Base-by-base conservation (phyloP, 2,888 invertebrate species). In the Lasioglossum villosulum region DNA sequence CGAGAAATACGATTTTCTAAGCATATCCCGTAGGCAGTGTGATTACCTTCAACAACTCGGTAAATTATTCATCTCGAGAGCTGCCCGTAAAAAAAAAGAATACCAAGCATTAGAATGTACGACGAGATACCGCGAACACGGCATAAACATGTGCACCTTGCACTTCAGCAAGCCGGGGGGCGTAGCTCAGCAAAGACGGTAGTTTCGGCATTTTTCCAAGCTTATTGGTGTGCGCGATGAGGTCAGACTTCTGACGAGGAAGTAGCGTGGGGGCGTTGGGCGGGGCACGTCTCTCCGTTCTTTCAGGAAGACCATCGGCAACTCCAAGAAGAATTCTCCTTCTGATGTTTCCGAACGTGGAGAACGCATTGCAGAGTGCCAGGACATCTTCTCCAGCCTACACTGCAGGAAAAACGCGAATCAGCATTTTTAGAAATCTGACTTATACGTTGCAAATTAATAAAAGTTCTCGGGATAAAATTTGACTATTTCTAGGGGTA, bases 171-270 rank as follows among this genome's bases (percentile, higher is more conserved):
- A 42, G 78, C 86, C 72, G 23, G 5, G 39, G 71, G 75, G 66
- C 59, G 63, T 45, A 73, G 70, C 66, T 42, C 74, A 30, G 66
- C 80, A 76, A 84, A 89, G 81, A 86, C 80, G 84, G 80, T 83
- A 79, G 82, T 88, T 88, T 80, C 5, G 16, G n/a, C 10, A 88
- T 89, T 82, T 89, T 88, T 86, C 78, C 82, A 78, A 84, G 81
- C 82, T 82, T 81, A 80, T 87, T 82, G 83, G 66, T 77, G 68
- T 75, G 42, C 63, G 75, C 66, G 77, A 78, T 45, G 82, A 84
- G 83, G 85, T 88, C 86, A 86, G 78, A 87, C 75, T 83, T 85
- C 87, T 86, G 89, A 89, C 90, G 87, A 89, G 90, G 86, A 90
- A 91, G 86, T 82, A 84, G 86, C 82, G 87, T 81, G 87, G 85